A percentile compares a stretch with the other conserved stretches of the same genome.
Conservation (phyloP, 2,113 vertebrate genomes). For the Cathartes aura region DNA sequence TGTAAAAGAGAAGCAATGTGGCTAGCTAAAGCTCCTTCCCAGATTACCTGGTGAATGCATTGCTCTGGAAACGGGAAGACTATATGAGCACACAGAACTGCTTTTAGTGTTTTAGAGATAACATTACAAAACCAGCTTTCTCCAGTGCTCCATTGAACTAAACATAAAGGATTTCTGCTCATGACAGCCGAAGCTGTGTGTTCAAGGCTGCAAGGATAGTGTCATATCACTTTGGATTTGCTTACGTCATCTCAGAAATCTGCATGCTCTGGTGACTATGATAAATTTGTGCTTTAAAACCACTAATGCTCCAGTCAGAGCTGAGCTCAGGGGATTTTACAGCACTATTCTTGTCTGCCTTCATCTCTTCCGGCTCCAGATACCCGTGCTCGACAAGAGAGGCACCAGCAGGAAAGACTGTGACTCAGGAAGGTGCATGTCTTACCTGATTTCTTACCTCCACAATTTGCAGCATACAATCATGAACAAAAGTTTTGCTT, state of each 20-base stretch:
- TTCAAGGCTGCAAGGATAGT: not conserved
- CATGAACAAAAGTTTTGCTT: not conserved
- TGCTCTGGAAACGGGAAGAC: not conserved
- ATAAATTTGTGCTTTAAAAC: conserved; percentile 2
- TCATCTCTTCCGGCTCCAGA: not conserved
- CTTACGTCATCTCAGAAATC: not conserved
- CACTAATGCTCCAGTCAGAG: not conserved
- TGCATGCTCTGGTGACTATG: not conserved
- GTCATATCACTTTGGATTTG: not conserved
- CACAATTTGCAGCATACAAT: not conserved
- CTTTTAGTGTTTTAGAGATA: not conserved
- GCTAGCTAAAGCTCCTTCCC: not conserved
- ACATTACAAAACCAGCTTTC: not conserved
- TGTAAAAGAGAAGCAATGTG: not conserved
- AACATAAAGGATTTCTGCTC: not conserved
- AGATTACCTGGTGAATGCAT: not conserved
- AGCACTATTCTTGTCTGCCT: not conserved
- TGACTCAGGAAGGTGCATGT: rapidly evolving
- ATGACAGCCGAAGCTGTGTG: not conserved
- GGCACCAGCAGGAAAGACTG: not conserved
- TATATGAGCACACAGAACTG: not conserved
- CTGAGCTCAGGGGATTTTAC: not conserved
- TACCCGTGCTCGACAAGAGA: not conserved
- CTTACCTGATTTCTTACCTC: not conserved
- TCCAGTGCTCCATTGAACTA: not conserved